These are phyloP conservation scores for Coryphaenoides rupestris DNA, from an alignment of 2,113 vertebrate species.

Conservation along the genomic window DNA sequence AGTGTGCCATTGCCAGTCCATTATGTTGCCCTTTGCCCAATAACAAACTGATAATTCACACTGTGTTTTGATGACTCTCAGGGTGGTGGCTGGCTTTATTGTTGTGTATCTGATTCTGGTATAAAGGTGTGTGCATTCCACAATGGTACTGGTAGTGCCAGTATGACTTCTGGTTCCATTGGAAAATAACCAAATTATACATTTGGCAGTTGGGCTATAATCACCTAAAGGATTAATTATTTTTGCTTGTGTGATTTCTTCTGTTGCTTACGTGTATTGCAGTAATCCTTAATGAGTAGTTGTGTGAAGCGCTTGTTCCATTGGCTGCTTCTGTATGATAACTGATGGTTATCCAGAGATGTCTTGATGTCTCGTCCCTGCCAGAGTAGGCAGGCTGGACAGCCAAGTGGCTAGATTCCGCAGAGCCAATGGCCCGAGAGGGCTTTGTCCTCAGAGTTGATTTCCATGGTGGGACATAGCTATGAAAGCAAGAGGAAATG, in stretches of 20 bases:
- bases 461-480: slow-evolving; percentile 57
- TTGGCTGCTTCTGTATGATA: slow-evolving; percentile 26
- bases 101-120: too few relatives aligned
- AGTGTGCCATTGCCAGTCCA: too few relatives aligned
- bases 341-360: slow-evolving; percentile 44
- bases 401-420: slow-evolving; percentile 61
- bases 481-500: slow-evolving; percentile 34
- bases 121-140: too few relatives aligned
- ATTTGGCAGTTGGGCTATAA: too few relatives aligned
- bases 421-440: slow-evolving; percentile 55
- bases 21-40: too few relatives aligned
- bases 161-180: too few relatives aligned
- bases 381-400: slow-evolving; percentile 40
- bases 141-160: too few relatives aligned
- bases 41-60: too few relatives aligned
- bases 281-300: slow-evolving; percentile 4
- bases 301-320: background rate
- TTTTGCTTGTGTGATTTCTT: background rate
- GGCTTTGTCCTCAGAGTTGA: slow-evolving; percentile 57
- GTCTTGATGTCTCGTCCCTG: slow-evolving; percentile 27
- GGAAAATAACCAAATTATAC: too few relatives aligned
- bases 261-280: background rate
- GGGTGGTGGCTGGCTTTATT: too few relatives aligned
- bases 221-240: too few relatives aligned
- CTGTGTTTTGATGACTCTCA: too few relatives aligned